phyloP scores from a whole-genome alignment of 2,888 invertebrate species.

The Plebejus melissa region DNA sequence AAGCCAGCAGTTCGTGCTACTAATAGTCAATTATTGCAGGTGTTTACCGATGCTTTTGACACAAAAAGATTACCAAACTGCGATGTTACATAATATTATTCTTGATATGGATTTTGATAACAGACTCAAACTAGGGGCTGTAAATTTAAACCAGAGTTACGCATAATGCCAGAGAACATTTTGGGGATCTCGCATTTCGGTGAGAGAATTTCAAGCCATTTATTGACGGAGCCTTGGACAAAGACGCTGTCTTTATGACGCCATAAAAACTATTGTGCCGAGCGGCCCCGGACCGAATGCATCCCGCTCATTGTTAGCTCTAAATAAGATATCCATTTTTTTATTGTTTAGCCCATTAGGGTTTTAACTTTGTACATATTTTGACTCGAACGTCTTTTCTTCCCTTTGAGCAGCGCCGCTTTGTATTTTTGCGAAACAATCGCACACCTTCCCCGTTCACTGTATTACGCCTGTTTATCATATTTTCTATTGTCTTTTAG shows the following conservation, averaged over 20 bases:
- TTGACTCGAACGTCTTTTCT: constrained; percentile 65
- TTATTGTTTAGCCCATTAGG: constrained; percentile 68
- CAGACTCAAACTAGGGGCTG: not conserved
- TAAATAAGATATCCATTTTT: constrained; percentile 77
- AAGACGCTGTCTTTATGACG: constrained; percentile 65
- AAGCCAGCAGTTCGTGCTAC: not conserved
- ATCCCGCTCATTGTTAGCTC: constrained; percentile 67
- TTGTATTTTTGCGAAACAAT: constrained; percentile 56
- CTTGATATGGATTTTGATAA: not conserved
- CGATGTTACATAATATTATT: not conserved
- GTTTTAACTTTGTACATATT: constrained; percentile 71
- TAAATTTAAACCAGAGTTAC: constrained; percentile 32
- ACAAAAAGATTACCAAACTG: not conserved
- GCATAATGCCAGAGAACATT: constrained; percentile 37
- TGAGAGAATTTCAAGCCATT: constrained; percentile 49
- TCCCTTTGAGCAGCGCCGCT: constrained; percentile 59
- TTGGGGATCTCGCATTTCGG: constrained; percentile 41
- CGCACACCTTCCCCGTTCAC: constrained; percentile 31
- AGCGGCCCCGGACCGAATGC: constrained; percentile 58
- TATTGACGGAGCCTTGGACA: constrained; percentile 65
- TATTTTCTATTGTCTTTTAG: not conserved
- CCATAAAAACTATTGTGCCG: constrained; percentile 66
- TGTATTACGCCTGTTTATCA: constrained; percentile 3
- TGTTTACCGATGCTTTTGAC: not conserved
- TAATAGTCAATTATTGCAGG: not conserved